Percentiles rank a stretch among this genome's conserved stretches.
Conservation (phyloP, 2,888 invertebrate species). For the Margaritifera margaritifera region DNA sequence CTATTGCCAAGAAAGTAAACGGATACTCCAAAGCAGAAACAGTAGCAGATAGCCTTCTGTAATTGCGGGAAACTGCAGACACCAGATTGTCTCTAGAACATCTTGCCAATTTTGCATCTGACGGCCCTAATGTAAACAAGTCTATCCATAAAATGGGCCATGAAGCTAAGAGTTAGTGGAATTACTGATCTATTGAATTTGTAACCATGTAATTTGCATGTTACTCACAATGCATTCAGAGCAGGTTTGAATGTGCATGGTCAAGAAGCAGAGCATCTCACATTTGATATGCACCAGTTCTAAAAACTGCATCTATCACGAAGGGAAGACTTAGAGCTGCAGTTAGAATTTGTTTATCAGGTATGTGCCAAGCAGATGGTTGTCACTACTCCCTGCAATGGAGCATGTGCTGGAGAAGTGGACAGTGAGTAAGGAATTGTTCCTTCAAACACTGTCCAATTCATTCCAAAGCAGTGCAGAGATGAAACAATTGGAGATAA, state of each 20-base stretch:
- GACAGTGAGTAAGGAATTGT: no score
- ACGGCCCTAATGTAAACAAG: constrained; percentile 22
- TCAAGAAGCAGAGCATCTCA: constrained; percentile 15
- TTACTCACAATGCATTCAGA: constrained; percentile 21
- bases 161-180: constrained; percentile 7
- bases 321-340: constrained; percentile 15
- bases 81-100: constrained; percentile 6
- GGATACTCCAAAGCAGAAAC: constrained; percentile 9
- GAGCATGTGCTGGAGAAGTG: no score
- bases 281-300: constrained; percentile 19
- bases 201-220: constrained; percentile 12
- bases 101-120: constrained; percentile 16
- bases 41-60: background rate
- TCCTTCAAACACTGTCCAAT: no score
- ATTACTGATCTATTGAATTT: constrained; percentile 11
- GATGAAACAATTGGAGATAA: no score
- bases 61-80: constrained; percentile 5
- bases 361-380: constrained; percentile 18
- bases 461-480: no score
- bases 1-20: no score
- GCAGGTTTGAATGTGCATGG: no score
- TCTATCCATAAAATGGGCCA: constrained; percentile 13
- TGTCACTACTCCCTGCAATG: no score
- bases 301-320: constrained; percentile 16
- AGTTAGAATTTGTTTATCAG: constrained; percentile 11